A percentile compares a stretch with the other conserved stretches of the same genome.
phyloP scores from a whole-genome alignment of 2,113 vertebrate genomes.

The Epinephelus cyanopodus region DNA sequence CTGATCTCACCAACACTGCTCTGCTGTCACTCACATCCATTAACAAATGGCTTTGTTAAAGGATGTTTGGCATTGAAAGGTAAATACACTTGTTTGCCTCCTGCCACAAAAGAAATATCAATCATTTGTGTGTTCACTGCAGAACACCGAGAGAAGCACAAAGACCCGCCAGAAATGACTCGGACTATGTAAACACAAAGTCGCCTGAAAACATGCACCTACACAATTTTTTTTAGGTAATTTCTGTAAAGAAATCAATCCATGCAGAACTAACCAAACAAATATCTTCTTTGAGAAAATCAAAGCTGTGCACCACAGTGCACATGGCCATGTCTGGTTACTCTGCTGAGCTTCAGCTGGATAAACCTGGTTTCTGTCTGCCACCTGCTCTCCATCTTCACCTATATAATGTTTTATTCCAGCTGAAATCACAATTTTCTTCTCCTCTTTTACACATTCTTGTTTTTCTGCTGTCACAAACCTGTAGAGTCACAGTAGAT shows the following conservation, averaged over 20 bases:
- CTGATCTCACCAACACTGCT: conserved; percentile 2
- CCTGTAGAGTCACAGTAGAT: background rate
- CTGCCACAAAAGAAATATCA: background rate
- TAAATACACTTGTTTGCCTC: background rate
- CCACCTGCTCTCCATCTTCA: background rate
- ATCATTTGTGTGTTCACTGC: background rate
- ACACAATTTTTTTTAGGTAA: background rate
- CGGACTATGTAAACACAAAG: too few species aligned
- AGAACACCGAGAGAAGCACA: background rate
- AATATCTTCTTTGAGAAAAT: background rate
- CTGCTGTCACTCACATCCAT: conserved; percentile 18
- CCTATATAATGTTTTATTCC: background rate
- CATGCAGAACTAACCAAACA: background rate
- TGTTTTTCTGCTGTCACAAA: background rate
- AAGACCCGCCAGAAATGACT: too few species aligned
- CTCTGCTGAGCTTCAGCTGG: background rate
- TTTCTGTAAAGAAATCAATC: background rate
- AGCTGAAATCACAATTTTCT: background rate
- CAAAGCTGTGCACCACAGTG: background rate
- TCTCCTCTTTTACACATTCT: background rate
- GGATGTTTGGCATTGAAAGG: background rate
- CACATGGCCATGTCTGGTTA: too few species aligned
- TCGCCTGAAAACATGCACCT: background rate
- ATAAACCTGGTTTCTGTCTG: background rate
- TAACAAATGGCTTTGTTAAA: background rate